Base-by-base conservation (phyloP, 2,797 vertebrate genomes). In the Dendrocincla tyrannina region DNA sequence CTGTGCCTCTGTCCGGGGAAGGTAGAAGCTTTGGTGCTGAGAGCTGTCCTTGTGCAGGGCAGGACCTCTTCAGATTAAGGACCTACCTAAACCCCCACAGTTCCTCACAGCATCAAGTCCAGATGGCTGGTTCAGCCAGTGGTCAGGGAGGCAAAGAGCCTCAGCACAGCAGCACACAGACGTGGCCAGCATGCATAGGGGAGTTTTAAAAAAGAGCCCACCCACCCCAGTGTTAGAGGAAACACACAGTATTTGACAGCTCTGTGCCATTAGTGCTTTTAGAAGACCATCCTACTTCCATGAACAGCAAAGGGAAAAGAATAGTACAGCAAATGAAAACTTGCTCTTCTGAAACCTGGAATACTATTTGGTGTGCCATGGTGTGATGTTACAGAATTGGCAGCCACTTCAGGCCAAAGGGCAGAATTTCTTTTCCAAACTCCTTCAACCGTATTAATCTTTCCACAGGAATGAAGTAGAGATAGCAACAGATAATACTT, bases 161-260 rank as follows among this genome's bases (percentile, higher is more conserved):
- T 6, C 6, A 4, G 17, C 3, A 1, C 52, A 30, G 39, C 3
- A 3, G 24, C 2, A 0, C 28, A 9, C 17, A 49, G 27, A 46
- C 8, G 1, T 0, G 0, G 5, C 22, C 7, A 0, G 13, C 32
- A 44, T 2, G 3, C 1, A 1, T 0, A 75, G 46, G 50, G 13
- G 2, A 68, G 24, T 1, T 3, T 7, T 27, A 35, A 32, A 17
- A 32, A 37, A 32, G 22, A 46, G 33, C 52, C 52, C 2, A 2
- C 5, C 16, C 53, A 35, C 19, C 49, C 27, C 47, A 47, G 56
- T 10, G 44, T 74, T 53, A 19, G 35, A 70, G 47, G 33, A 12
- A 66, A 27, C 22, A 62, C 6, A 4, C 0, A 2, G 64, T 22
- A 49, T 60, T 58, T 75, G 46, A 62, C 66, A 81, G 37, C n/a